Evolutionary conservation across 92 coral and sea anemone genomes (phyloP).

Genomic region (Zoanthus sociatus): DNA sequence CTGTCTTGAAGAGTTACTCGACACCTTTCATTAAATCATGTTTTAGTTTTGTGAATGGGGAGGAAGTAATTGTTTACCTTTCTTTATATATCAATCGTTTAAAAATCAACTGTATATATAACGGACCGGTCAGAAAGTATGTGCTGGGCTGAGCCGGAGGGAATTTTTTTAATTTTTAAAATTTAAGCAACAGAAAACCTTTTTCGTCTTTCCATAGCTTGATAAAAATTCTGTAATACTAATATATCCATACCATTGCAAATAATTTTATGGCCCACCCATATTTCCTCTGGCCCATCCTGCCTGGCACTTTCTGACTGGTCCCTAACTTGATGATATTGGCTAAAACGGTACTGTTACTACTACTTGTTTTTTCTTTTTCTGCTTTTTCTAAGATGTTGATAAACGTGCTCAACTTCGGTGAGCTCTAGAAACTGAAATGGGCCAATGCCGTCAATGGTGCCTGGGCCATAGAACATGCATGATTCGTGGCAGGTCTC

Average conservation of each 20-base stretch:
- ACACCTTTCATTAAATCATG: background rate
- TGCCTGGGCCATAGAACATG: slow-evolving; percentile 34
- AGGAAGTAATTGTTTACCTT: background rate
- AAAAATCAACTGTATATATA: background rate
- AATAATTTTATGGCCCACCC: background rate
- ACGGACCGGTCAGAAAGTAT: background rate
- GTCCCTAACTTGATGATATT: background rate
- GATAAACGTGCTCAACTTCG: slow-evolving; percentile 34
- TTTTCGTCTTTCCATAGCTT: background rate
- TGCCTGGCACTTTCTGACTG: background rate
- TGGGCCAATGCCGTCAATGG: slow-evolving; percentile 41
- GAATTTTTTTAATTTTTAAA: too few relatives aligned
- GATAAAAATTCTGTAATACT: background rate
- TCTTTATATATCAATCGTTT: background rate
- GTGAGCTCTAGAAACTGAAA: slow-evolving; percentile 27
- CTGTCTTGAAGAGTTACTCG: background rate
- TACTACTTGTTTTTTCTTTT: slow-evolving; percentile 1
- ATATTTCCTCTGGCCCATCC: background rate
- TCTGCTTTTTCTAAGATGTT: slow-evolving; percentile 19
- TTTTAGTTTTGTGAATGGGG: background rate
- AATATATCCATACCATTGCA: background rate
- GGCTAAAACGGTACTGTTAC: background rate
- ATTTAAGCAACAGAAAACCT: background rate
- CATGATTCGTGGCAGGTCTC: slow-evolving; percentile 33
- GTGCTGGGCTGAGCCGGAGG: background rate